These are phyloP conservation scores for Seriola rivoliana DNA, from an alignment of 2,113 vertebrate genomes.

Conservation along the genomic window DNA sequence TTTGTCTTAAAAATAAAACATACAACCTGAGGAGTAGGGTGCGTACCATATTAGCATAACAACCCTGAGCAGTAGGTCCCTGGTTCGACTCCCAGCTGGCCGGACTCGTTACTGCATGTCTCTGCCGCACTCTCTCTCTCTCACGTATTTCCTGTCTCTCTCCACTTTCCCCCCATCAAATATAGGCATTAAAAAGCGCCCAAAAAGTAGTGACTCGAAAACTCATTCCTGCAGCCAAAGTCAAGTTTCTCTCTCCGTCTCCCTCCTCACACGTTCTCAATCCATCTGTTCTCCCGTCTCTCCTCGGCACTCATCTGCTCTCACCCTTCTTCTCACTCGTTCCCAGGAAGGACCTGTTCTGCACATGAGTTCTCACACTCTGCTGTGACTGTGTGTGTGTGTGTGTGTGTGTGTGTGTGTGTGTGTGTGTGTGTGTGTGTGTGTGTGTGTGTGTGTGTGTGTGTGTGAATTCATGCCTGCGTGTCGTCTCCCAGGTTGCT, in stretches of 20 bases:
- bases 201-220: neutral
- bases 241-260: neutral
- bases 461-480: neutral
- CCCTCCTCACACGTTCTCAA: conserved; percentile 29
- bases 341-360: conserved; percentile 51
- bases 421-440: neutral
- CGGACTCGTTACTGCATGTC: too few relatives aligned
- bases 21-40: too few relatives aligned
- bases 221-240: neutral
- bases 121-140: too few relatives aligned
- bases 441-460: conserved; percentile 25
- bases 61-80: too few relatives aligned
- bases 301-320: conserved; percentile 50
- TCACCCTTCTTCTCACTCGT: conserved; percentile 35
- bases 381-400: neutral
- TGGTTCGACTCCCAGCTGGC: too few relatives aligned
- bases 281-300: conserved; percentile 62
- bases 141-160: too few relatives aligned
- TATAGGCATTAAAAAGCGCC: too few relatives aligned
- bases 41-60: too few relatives aligned
- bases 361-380: conserved; percentile 36
- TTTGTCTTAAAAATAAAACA: too few relatives aligned
- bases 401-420: neutral
- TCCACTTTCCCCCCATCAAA: too few relatives aligned
- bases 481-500: conserved; percentile 56